These are phyloP conservation scores for Beaufortia kweichowensis DNA, from an alignment of 2,113 vertebrate species.

Conservation along the genomic window DNA sequence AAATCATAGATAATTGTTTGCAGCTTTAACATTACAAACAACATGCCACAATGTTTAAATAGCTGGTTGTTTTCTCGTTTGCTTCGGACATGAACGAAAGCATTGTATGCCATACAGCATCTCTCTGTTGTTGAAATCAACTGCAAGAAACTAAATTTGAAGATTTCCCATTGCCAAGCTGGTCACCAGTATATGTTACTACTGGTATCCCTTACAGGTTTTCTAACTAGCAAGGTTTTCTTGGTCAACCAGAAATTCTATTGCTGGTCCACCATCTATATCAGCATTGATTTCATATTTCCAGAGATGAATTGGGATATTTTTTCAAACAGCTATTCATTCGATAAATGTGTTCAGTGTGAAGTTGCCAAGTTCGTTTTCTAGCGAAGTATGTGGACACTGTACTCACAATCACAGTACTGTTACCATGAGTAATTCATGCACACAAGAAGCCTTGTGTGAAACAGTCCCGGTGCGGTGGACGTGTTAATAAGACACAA, in stretches of 20 bases:
- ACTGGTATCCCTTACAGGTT: too few relatives aligned
- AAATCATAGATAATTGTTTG: neutral
- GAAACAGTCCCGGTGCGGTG: too few relatives aligned
- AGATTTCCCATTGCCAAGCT: too few relatives aligned
- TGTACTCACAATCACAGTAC: conserved; percentile 2
- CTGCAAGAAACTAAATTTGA: conserved; percentile 6
- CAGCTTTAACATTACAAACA: conserved; percentile 11
- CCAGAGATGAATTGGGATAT: too few relatives aligned
- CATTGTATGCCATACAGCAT: neutral
- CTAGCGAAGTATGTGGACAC: neutral
- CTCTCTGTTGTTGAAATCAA: neutral
- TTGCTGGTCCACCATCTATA: neutral
- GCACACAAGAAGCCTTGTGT: conserved; percentile 9
- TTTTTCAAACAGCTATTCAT: neutral
- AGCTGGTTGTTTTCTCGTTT: neutral
- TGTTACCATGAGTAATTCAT: conserved; percentile 18
- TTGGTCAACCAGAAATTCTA: too few relatives aligned
- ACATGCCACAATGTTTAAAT: neutral
- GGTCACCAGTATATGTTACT: too few relatives aligned
- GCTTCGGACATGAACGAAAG: conserved; percentile 8
- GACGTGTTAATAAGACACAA: conserved; percentile 28
- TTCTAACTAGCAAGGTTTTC: too few relatives aligned
- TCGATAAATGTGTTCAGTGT: neutral
- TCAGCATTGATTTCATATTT: neutral
- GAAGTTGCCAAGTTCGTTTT: neutral